Evolutionary conservation across 2,797 vertebrate genomes (phyloP), one percentile per base, ranked within the genome.

Genomic region (Darevskia nairensis): DNA sequence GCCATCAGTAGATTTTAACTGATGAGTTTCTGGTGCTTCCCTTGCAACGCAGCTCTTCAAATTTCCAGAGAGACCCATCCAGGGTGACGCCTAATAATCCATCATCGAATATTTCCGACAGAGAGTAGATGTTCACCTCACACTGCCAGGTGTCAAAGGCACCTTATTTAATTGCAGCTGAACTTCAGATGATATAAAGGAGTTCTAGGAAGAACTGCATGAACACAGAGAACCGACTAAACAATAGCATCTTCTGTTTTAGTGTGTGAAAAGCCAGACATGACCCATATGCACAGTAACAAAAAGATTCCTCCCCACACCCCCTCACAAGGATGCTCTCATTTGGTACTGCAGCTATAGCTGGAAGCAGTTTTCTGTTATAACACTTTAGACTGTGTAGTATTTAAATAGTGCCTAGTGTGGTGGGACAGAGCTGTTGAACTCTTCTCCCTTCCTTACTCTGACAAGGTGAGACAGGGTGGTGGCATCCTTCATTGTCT

Each of bases 111-210:
- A 6, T 68, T 17, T 68, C 32, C 29, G 17, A 25, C 64, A 61
- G 19, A 72, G 77, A 32, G 72, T 50, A 71, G 44, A 29, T 41
- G 64, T 78, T 80, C 15, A 2, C 19, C 46, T 68, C 59, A 35
- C 23, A 68, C 66, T 77, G 80, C 29, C 8, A 86, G 35, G 50
- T 6, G 46, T 41, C 35, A 80, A 86, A 80, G 68, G 5, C 68
- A 29, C 23, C 76, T 84, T 72, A 44, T 74, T 84, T 8, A 72
- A 88, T 88, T 84, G 76, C 50, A 80, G 76, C 76, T 72, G 50
- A 84, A 64, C 75, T 44, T 66, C 50, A 55, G 32, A n/a, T 41
- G 27, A 25, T 69, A 64, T 68, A 88, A 88, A 79, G 35, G 27
- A 19, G 11, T 39, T 21, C 19, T 27, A 82, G 80, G 25, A 74